A percentile compares a stretch with the other conserved stretches of the same genome.
Evolutionary conservation across 2,888 invertebrate genomes (phyloP).

Genomic region (Drosophila multiciliata): DNA sequence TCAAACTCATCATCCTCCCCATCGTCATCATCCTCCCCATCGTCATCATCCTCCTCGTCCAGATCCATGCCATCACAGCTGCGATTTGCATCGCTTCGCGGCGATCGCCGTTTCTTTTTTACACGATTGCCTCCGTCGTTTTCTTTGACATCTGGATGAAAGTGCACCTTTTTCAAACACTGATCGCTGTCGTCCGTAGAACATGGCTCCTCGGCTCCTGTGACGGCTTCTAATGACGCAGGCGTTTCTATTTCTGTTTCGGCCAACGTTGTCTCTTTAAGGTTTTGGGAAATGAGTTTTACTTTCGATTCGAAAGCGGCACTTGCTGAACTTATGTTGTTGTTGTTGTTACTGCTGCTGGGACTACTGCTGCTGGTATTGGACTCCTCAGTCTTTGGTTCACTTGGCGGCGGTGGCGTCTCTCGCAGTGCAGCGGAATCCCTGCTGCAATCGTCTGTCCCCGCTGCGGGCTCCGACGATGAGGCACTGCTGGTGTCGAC

Average conservation of each 20-base stretch:
- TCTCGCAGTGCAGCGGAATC: slow-evolving; percentile 53
- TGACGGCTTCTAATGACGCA: slow-evolving; percentile 25
- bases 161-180: slow-evolving; percentile 73
- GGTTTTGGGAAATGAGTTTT: slow-evolving; percentile 81
- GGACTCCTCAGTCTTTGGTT: slow-evolving; percentile 69
- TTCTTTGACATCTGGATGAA: slow-evolving; percentile 78
- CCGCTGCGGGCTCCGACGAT: slow-evolving; percentile 56
- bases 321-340: slow-evolving; percentile 33
- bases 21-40: slow-evolving; percentile 30
- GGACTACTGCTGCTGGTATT: slow-evolving; percentile 27
- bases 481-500: slow-evolving; percentile 58
- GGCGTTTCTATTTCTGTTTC: slow-evolving; percentile 61
- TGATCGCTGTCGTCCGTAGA: slow-evolving; percentile 60
- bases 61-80: slow-evolving; percentile 69
- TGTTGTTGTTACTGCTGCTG: slow-evolving; percentile 22
- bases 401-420: slow-evolving; percentile 37
- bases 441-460: slow-evolving; percentile 56
- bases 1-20: slow-evolving; percentile 21
- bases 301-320: slow-evolving; percentile 82
- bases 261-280: slow-evolving; percentile 81
- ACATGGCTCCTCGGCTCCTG: slow-evolving; percentile 34
- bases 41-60: slow-evolving; percentile 50
- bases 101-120: slow-evolving; percentile 64
- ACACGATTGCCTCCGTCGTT: slow-evolving; percentile 77
- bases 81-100: slow-evolving; percentile 18